These are phyloP conservation scores for Phengaris arion DNA, from an alignment of 2,888 invertebrate genomes.

Conservation along the genomic window DNA sequence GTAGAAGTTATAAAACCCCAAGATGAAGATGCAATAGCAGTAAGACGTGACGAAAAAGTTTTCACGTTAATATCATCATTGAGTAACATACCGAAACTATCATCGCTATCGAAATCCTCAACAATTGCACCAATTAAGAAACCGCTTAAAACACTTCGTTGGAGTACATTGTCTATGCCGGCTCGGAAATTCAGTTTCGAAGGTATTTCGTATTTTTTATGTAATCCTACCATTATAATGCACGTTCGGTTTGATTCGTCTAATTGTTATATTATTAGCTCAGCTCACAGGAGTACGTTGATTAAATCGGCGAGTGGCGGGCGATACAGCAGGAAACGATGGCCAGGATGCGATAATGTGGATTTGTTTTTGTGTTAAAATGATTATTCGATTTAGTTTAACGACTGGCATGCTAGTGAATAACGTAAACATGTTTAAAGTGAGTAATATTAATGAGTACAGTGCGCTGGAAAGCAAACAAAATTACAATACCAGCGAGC, in stretches of 20 bases:
- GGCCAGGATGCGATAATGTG: conserved; percentile 66
- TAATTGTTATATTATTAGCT: conserved; percentile 49
- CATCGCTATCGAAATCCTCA: conserved; percentile 54
- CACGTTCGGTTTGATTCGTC: conserved; percentile 36
- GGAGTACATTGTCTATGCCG: conserved; percentile 58
- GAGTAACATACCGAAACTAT: conserved; percentile 29
- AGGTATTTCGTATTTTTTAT: conserved; percentile 42
- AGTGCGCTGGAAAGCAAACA: not conserved
- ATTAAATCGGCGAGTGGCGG: conserved; percentile 49
- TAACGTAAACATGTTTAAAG: conserved; percentile 50
- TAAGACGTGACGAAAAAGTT: conserved; percentile 40
- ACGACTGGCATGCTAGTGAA: conserved; percentile 44
- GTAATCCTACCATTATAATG: conserved; percentile 24
- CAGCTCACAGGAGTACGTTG: conserved; percentile 41
- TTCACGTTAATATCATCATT: conserved; percentile 51
- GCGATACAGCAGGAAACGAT: conserved; percentile 64
- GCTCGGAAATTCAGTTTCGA: conserved; percentile 46
- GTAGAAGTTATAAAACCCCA: conserved; percentile 35
- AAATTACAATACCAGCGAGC: conserved; percentile 15
- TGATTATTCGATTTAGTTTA: conserved; percentile 49
- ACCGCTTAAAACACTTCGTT: conserved; percentile 54
- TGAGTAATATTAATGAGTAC: conserved; percentile 39
- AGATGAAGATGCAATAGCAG: not conserved
- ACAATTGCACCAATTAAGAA: conserved; percentile 39
- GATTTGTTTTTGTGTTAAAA: conserved; percentile 57